phyloP scores from a whole-genome alignment of 2,113 vertebrate species.

The Turnix velox region DNA sequence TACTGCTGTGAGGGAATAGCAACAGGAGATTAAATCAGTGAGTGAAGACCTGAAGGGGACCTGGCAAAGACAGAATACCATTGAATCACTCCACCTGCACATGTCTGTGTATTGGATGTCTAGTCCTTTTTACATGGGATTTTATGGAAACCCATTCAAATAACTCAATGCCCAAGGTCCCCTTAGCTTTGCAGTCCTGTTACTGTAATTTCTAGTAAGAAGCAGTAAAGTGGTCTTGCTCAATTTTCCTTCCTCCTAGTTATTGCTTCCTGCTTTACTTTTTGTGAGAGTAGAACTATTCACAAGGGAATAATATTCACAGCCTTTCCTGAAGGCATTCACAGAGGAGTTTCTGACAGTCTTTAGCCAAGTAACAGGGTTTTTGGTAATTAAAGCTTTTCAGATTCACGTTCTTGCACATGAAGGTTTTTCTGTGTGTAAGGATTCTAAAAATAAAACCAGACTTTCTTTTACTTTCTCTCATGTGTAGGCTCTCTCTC shows the following conservation, averaged over 20 bases:
- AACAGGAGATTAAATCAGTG: background rate
- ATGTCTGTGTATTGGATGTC: no score
- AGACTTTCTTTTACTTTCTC: background rate
- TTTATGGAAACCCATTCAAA: constrained; percentile 2
- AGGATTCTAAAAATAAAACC: background rate
- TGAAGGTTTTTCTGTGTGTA: background rate
- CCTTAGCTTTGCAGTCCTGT: background rate
- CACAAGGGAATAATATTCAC: background rate
- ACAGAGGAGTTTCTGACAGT: background rate
- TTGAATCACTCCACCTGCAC: background rate
- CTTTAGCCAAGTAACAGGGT: background rate
- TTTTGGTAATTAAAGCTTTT: constrained; percentile 7
- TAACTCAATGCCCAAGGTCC: constrained; percentile 14
- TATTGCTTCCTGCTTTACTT: constrained; percentile 48
- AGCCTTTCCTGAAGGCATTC: background rate
- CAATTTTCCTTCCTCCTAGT: constrained; percentile 41
- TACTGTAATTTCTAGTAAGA: background rate
- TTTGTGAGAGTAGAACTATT: background rate
- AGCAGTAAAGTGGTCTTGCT: constrained; percentile 15
- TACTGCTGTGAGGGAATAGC: background rate
- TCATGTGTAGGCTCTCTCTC: background rate
- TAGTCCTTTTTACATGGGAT: background rate
- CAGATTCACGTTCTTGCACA: background rate
- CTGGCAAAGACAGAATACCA: background rate
- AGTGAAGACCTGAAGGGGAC: background rate